Percentiles rank a stretch among this genome's conserved stretches.
phyloP scores from a whole-genome alignment of 2,797 vertebrate species.

The Liasis olivaceus region DNA sequence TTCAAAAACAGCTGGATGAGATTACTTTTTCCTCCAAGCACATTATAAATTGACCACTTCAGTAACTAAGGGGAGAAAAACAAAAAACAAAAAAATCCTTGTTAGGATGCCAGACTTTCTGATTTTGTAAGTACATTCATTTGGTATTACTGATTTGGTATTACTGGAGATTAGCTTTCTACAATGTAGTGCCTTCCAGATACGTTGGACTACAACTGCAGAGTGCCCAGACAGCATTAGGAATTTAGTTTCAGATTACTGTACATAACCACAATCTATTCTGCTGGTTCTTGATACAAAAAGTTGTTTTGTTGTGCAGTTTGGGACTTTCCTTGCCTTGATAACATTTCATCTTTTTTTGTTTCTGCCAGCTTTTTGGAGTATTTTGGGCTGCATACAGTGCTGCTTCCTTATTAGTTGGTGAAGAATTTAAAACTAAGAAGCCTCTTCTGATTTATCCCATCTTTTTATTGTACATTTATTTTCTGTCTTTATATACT shows the following conservation, averaged over 20 bases:
- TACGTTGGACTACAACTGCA: background rate
- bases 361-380: constrained; percentile 86
- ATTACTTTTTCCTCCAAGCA: background rate
- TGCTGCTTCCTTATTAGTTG: constrained; percentile 94
- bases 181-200: background rate
- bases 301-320: background rate
- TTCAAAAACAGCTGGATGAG: background rate
- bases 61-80: background rate
- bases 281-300: constrained; percentile 31
- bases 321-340: constrained; percentile 1
- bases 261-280: background rate
- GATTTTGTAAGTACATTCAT: background rate
- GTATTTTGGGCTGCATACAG: constrained; percentile 99
- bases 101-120: background rate
- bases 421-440: constrained; percentile 99
- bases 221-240: background rate
- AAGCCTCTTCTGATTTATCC: constrained; percentile 99
- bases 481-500: constrained; percentile 98
- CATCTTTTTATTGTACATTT: constrained; percentile 98
- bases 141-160: background rate
- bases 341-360: constrained; percentile 57
- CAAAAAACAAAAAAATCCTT: background rate
- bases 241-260: background rate
- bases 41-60: background rate
- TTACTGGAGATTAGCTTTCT: background rate